A percentile compares a stretch with the other conserved stretches of the same genome.
These are phyloP conservation scores for Norana najaformis DNA, from an alignment of 2,888 invertebrate genomes.

Conservation along the genomic window DNA sequence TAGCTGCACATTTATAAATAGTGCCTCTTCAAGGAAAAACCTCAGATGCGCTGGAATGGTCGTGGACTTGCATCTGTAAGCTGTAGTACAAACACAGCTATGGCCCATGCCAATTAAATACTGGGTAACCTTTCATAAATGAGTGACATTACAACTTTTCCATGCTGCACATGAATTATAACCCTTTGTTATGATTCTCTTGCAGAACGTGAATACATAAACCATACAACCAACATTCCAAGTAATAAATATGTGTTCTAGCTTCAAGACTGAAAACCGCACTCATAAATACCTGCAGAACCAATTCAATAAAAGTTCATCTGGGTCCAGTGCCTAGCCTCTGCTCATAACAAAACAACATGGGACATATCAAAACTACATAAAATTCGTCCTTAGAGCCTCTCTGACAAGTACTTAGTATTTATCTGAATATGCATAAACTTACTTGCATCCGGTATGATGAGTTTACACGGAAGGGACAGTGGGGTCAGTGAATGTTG, in stretches of 20 bases:
- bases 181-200: neutral
- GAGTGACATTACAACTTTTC: neutral
- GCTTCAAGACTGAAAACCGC: neutral
- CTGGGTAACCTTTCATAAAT: neutral
- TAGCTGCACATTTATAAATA: too few relatives aligned
- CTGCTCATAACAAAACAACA: neutral
- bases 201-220: neutral
- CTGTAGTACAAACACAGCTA: neutral
- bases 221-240: neutral
- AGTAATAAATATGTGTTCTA: neutral
- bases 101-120: too few relatives aligned
- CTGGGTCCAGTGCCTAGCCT: neutral
- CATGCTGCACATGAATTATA: neutral
- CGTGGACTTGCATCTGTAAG: neutral
- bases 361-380: neutral
- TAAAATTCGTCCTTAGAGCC: neutral
- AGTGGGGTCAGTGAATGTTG: slow-evolving; percentile 95
- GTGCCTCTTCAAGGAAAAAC: neutral
- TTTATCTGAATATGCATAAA: neutral
- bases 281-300: neutral
- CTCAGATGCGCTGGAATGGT: neutral
- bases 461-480: slow-evolving; percentile 87
- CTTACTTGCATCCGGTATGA: slow-evolving; percentile 74
- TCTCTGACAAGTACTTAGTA: neutral
- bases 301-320: neutral